A percentile compares a stretch with the other conserved stretches of the same genome.
Evolutionary conservation across 2,113 vertebrate species (phyloP).

Genomic region (Cercopithecus mona): DNA sequence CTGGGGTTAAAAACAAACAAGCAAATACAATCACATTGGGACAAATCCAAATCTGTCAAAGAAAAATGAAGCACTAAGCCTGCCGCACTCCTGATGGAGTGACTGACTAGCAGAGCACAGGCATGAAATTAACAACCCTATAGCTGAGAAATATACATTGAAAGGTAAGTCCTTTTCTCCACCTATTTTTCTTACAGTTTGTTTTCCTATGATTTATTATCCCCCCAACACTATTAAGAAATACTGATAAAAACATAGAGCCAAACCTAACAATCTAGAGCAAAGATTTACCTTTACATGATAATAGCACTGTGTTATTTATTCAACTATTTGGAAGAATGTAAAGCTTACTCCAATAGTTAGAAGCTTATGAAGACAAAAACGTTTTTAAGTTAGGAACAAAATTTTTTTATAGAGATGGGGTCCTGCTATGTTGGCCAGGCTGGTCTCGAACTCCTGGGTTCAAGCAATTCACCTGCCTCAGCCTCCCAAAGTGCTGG

Average conservation of each 20-base stretch:
- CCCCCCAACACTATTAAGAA: background rate
- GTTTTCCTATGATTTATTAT: background rate
- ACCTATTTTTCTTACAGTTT: background rate
- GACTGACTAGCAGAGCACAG: background rate
- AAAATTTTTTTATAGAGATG: background rate
- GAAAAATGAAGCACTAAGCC: background rate
- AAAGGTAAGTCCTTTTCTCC: background rate
- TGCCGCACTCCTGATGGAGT: background rate
- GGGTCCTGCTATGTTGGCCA: too few species aligned
- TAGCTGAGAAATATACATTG: background rate
- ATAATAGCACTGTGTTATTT: background rate
- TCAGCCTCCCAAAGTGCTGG: too few species aligned
- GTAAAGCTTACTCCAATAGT: background rate
- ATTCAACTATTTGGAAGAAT: background rate
- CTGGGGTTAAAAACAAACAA: background rate
- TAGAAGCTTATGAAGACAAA: background rate
- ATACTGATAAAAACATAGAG: background rate
- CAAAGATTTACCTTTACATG: background rate
- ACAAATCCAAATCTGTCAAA: background rate
- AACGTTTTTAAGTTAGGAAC: background rate
- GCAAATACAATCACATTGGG: background rate
- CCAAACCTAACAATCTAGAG: background rate
- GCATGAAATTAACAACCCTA: background rate
- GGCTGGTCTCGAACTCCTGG: too few species aligned
- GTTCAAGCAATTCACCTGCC: too few species aligned